Evolutionary conservation across 2,113 vertebrate genomes (phyloP).

Genomic region (Ranitomeya variabilis): DNA sequence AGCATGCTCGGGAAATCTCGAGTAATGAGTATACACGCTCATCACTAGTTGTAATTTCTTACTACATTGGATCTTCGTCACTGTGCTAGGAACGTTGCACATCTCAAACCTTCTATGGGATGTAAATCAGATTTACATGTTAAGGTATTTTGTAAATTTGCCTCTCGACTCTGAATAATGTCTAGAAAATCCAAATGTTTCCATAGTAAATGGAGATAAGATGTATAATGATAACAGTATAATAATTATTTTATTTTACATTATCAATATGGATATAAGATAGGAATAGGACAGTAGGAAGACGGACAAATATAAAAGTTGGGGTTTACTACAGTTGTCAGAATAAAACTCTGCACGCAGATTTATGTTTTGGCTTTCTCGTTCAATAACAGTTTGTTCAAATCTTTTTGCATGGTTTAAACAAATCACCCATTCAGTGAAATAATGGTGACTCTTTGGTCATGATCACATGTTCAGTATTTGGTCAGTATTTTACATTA

Average conservation of each 20-base stretch:
- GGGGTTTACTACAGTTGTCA: not conserved
- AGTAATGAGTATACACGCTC: too few relatives aligned
- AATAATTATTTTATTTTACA: not conserved
- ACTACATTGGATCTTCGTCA: not conserved
- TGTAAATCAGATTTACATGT: not conserved
- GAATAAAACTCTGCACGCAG: not conserved
- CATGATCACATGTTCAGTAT: too few relatives aligned
- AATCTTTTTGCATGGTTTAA: too few relatives aligned
- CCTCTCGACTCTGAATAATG: not conserved
- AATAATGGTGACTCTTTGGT: too few relatives aligned
- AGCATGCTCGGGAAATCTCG: too few relatives aligned
- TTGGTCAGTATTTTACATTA: too few relatives aligned
- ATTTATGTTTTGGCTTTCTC: too few relatives aligned
- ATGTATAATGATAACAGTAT: not conserved
- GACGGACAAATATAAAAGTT: not conserved
- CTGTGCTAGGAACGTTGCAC: not conserved
- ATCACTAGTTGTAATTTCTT: conserved; percentile 31
- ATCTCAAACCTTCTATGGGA: conserved; percentile 11
- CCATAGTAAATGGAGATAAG: not conserved
- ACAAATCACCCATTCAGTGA: too few relatives aligned
- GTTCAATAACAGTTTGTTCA: too few relatives aligned
- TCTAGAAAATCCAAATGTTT: not conserved
- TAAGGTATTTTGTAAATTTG: not conserved
- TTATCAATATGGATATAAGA: not conserved
- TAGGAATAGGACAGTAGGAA: not conserved